Evolutionary conservation across 2,797 vertebrate species (phyloP).

Genomic region (Numenius phaeopus): DNA sequence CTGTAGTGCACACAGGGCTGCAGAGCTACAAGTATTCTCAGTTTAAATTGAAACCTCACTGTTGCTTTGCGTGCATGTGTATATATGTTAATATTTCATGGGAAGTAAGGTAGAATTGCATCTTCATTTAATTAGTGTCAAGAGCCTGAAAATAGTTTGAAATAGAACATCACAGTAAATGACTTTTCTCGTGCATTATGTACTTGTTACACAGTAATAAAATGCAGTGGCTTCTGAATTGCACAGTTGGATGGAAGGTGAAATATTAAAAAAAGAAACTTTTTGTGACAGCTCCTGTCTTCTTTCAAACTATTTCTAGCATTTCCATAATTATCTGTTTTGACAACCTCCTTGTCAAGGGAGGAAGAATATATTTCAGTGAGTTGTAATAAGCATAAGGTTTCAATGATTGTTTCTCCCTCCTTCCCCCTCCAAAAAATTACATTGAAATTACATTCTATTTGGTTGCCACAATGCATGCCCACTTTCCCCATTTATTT

Average conservation of each 20-base stretch:
- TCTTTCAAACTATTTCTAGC: slow-evolving; percentile 64
- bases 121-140: slow-evolving; percentile 41
- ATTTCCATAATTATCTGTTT: slow-evolving; percentile 73
- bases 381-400: slow-evolving; percentile 49
- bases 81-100: neutral
- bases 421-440: neutral
- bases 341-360: slow-evolving; percentile 64
- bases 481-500: slow-evolving; percentile 6
- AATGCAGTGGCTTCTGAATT: slow-evolving; percentile 60
- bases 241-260: slow-evolving; percentile 37
- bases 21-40: neutral
- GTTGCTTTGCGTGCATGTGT: neutral
- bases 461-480: slow-evolving; percentile 34
- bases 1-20: neutral
- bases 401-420: slow-evolving; percentile 52
- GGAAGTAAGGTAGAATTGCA: neutral
- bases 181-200: slow-evolving; percentile 42
- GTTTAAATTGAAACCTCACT: neutral
- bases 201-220: slow-evolving; percentile 45
- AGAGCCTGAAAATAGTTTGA: slow-evolving; percentile 27
- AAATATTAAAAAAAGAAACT: slow-evolving; percentile 61
- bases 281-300: slow-evolving; percentile 53
- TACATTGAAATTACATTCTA: slow-evolving; percentile 25
- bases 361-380: slow-evolving; percentile 41
- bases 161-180: slow-evolving; percentile 20